These are phyloP conservation scores for Luidia sarsii DNA, from an alignment of 53 echinoderm and acorn worm genomes.

Conservation along the genomic window DNA sequence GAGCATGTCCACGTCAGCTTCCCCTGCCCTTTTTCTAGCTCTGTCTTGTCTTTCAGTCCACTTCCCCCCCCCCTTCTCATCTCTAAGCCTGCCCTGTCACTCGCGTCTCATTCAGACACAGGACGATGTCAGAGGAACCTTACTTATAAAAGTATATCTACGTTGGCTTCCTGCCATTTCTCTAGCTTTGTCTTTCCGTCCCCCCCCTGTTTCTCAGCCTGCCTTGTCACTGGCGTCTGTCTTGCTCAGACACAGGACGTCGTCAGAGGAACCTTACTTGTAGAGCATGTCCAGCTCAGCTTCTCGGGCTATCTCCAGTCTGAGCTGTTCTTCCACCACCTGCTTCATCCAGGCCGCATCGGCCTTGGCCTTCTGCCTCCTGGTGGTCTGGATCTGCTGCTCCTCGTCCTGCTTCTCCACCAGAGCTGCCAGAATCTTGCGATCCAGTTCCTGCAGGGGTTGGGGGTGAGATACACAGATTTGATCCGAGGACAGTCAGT, in stretches of 20 bases:
- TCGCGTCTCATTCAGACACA: too few relatives aligned
- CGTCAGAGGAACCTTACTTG: conserved; percentile 84
- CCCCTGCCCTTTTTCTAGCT: too few relatives aligned
- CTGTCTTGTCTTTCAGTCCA: too few relatives aligned
- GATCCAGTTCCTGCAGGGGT: conserved; percentile 77
- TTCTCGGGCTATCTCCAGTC: conserved; percentile 92
- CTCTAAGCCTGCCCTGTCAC: too few relatives aligned
- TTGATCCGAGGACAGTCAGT: too few relatives aligned
- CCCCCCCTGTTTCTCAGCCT: too few relatives aligned
- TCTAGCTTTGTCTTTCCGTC: too few relatives aligned
- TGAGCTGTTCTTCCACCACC: conserved; percentile 95
- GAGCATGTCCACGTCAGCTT: too few relatives aligned
- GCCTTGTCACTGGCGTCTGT: too few relatives aligned
- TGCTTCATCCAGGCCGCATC: conserved; percentile 98
- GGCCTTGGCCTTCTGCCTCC: conserved; percentile 87
- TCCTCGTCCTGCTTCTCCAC: conserved; percentile 80
- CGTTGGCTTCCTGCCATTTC: neutral
- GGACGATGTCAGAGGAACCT: neutral
- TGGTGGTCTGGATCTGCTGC: conserved; percentile 63
- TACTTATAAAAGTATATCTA: neutral
- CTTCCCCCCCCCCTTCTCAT: too few relatives aligned
- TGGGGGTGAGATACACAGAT: too few relatives aligned
- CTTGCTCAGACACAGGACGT: too few relatives aligned
- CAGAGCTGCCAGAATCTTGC: conserved; percentile 84
- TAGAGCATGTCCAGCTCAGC: conserved; percentile 95